phyloP scores from a whole-genome alignment of 1,140 invertebrate genomes.

The Sipha flava region DNA sequence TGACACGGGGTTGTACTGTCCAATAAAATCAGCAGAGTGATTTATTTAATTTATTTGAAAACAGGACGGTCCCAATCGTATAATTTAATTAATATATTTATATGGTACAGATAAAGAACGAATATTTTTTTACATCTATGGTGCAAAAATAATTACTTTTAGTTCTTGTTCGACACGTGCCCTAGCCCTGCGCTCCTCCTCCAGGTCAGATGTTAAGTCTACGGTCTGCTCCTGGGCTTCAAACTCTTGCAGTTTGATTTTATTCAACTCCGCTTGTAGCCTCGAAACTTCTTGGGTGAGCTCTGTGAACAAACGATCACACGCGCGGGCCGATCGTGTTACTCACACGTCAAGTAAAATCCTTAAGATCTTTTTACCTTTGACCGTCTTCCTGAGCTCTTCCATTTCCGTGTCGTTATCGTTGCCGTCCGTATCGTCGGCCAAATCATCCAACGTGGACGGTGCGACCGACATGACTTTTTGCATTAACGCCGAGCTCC shows the following conservation, averaged over 20 bases:
- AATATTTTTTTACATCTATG: too few species aligned
- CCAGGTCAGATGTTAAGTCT: slow-evolving; percentile 48
- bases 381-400: slow-evolving; percentile 56
- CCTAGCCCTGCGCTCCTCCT: slow-evolving; percentile 48
- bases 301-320: slow-evolving; percentile 43
- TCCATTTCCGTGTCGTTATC: slow-evolving; percentile 54
- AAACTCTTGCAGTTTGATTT: slow-evolving; percentile 57
- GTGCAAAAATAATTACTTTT: slow-evolving; percentile 43
- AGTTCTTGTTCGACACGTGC: slow-evolving; percentile 46
- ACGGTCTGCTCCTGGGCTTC: slow-evolving; percentile 56
- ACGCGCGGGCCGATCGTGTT: too few species aligned
- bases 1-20: too few species aligned
- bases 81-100: too few species aligned
- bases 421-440: slow-evolving; percentile 47
- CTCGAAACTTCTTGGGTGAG: slow-evolving; percentile 55
- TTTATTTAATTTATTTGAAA: too few species aligned
- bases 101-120: too few species aligned
- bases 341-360: too few species aligned
- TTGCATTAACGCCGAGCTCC: slow-evolving; percentile 53
- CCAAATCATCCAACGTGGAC: slow-evolving; percentile 28
- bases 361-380: too few species aligned
- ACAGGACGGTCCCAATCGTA: too few species aligned
- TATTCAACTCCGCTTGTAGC: slow-evolving; percentile 57
- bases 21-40: too few species aligned
- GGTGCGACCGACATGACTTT: slow-evolving; percentile 43